Conservation (phyloP, 2,888 invertebrate genomes). For the Hirtodrosophila confusa region DNA sequence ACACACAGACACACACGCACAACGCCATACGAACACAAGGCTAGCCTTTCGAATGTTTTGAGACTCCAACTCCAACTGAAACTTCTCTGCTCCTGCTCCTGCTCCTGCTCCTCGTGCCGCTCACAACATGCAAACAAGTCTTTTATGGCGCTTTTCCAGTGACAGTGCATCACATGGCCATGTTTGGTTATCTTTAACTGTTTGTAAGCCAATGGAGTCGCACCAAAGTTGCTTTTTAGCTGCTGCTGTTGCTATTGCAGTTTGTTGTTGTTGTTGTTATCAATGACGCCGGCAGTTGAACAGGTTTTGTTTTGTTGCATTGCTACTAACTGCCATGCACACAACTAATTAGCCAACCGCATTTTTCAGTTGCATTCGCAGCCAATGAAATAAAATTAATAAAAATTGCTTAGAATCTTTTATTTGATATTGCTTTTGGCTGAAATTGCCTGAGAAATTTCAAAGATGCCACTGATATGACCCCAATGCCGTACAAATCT, state of each 20-base stretch:
- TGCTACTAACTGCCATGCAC: slow-evolving; percentile 34
- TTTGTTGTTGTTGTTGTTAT: slow-evolving; percentile 48
- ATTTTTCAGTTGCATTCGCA: slow-evolving; percentile 41
- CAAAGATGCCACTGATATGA: slow-evolving; percentile 11
- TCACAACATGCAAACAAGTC: slow-evolving; percentile 70
- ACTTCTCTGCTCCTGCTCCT: slow-evolving; percentile 1
- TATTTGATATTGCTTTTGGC: slow-evolving; percentile 1
- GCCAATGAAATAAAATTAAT: slow-evolving; percentile 43
- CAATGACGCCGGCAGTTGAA: slow-evolving; percentile 64
- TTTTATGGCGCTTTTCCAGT: slow-evolving; percentile 78
- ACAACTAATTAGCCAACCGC: slow-evolving; percentile 64
- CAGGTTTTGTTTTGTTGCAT: slow-evolving; percentile 48
- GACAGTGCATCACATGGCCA: slow-evolving; percentile 77
- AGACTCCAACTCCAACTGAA: slow-evolving; percentile 2
- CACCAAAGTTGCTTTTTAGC: slow-evolving; percentile 37
- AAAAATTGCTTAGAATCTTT: slow-evolving; percentile 32
- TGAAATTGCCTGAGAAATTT: slow-evolving; percentile 10
- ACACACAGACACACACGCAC: slow-evolving; percentile 15
- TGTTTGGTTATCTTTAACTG: slow-evolving; percentile 77
- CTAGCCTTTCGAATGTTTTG: slow-evolving; percentile 60
- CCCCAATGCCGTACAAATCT: slow-evolving; percentile 42
- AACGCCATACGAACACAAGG: slow-evolving; percentile 20
- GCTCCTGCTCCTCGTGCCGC: slow-evolving; percentile 17
- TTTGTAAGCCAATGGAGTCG: slow-evolving; percentile 65
- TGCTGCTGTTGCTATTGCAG: background rate